Conservation (phyloP, 2,888 invertebrate species). For the Zaprionus lineosus region DNA sequence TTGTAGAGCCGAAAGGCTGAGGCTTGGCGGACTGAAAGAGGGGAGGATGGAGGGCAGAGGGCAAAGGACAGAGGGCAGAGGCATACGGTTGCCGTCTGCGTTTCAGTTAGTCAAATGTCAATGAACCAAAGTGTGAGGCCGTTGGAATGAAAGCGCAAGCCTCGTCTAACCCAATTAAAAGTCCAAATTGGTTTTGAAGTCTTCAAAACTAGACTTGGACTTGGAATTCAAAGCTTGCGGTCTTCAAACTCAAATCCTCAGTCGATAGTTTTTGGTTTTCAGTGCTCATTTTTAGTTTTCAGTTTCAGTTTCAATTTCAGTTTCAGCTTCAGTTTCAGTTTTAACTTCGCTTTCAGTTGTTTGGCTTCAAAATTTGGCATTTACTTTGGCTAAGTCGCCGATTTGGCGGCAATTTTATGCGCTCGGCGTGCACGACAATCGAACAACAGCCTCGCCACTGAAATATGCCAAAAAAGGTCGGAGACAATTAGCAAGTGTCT, state of each 20-base stretch:
- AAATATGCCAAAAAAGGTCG: constrained; percentile 72
- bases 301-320: constrained; percentile 36
- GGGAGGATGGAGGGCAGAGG: too few relatives aligned
- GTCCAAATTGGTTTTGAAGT: constrained; percentile 19
- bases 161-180: constrained; percentile 48
- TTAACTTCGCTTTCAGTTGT: too few relatives aligned
- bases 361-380: too few relatives aligned
- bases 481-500: constrained; percentile 74
- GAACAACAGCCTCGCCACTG: constrained; percentile 61
- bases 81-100: not conserved
- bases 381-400: constrained; percentile 14
- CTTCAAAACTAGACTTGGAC: constrained; percentile 13
- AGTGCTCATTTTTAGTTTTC: constrained; percentile 6
- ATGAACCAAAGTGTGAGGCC: constrained; percentile 54
- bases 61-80: not conserved
- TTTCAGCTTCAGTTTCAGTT: too few relatives aligned
- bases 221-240: constrained; percentile 3
- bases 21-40: too few relatives aligned
- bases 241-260: not conserved
- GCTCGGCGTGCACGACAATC: constrained; percentile 46
- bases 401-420: constrained; percentile 53
- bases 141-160: constrained; percentile 67
- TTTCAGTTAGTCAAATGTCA: constrained; percentile 48
- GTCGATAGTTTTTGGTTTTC: constrained; percentile 3
- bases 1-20: not conserved